Evolutionary conservation across 2,888 invertebrate species (phyloP), one percentile per base, ranked within the genome.

Genomic region (Adela reaumurella): DNA sequence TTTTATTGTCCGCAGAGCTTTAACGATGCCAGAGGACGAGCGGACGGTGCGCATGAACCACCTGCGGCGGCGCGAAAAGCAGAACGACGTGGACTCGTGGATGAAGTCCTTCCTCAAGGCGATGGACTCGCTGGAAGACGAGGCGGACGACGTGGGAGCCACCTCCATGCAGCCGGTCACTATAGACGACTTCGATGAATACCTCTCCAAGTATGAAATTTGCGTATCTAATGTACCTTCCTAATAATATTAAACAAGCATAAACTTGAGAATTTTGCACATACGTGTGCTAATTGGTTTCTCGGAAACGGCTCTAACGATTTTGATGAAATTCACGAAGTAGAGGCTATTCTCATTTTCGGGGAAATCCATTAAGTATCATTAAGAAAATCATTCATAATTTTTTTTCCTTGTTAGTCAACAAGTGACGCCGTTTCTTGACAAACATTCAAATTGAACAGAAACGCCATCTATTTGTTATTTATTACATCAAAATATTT

Each of bases 21-120:
- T 94, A 1, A 91, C 90, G 47, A 94, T 94, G 94, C 92, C 93
- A 0, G 90, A 92, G 62, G 94, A 94, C 60, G 94, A 94, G 64
- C 77, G 93, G 16, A 88, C 86, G 17, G 81, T 94, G 3, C 84
- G 94, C 43, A 94, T 94, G 93, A 92, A 91, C 58, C 89, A 91
- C 60, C 71, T 94, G 41, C 78, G 93, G 50, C 82, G 90, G 43
- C 81, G 94, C 6, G 94, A 94, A 62, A 86, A 89, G 61, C 78
- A 88, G 41, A 87, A 91, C 61, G 93, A 94, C 67, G 93, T 94
- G 0, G 89, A 90, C 66, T 87, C 89, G 64, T 94, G 94, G 94
- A 92, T 93, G 85, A 88, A 88, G 59, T 87, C 88, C 2, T 94
- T 94, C 74, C 80, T 94, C 42, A 89, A 91, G 58, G 92, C 90